Evolutionary conservation across 2,797 vertebrate species (phyloP).

Genomic region (Artibeus jamaicensis): DNA sequence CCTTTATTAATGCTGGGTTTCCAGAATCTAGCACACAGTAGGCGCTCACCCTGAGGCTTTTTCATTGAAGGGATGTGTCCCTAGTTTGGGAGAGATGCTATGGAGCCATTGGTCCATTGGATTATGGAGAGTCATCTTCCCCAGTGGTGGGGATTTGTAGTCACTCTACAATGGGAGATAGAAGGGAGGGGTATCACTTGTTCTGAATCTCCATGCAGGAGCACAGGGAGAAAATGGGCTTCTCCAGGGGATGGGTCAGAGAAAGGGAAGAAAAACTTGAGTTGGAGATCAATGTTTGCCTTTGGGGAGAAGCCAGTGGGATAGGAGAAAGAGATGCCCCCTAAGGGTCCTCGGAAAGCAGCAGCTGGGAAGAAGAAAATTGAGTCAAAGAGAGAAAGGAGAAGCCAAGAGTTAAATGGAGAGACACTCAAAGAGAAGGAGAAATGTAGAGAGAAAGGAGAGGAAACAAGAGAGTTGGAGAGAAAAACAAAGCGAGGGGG

Average conservation of each 20-base stretch:
- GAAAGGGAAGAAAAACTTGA: not conserved
- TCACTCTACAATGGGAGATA: not conserved
- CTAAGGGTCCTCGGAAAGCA: not conserved
- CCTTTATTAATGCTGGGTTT: not conserved
- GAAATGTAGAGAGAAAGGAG: not conserved
- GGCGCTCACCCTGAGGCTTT: not conserved
- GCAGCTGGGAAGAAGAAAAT: not conserved
- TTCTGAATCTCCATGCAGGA: not conserved
- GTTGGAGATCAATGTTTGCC: not conserved
- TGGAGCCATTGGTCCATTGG: not conserved
- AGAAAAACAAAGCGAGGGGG: not conserved
- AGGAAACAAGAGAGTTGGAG: not conserved
- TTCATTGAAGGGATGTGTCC: not conserved
- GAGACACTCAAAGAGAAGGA: not conserved
- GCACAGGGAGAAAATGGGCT: rapidly evolving
- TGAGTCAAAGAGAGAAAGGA: not conserved
- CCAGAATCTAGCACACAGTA: not conserved
- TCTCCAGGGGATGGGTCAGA: not conserved
- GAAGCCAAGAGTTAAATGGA: too few species aligned
- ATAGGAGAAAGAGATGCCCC: not conserved
- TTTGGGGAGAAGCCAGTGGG: not conserved
- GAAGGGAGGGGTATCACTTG: not conserved
- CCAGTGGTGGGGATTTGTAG: not conserved
- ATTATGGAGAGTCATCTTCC: not conserved
- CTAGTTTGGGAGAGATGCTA: too few species aligned